Conservation (phyloP, 2,888 invertebrate species). For the Argyra leucocephala region DNA sequence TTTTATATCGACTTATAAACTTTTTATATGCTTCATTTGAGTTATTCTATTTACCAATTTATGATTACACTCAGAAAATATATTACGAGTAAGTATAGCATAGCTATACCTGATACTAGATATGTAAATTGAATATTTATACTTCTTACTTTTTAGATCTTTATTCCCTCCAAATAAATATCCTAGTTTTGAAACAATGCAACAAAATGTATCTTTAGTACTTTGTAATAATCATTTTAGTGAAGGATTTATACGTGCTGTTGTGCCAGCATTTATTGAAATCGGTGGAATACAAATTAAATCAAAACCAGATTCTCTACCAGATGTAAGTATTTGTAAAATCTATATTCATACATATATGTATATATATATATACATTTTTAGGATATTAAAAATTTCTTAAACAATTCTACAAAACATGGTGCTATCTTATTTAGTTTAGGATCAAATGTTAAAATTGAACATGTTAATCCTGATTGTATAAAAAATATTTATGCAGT, state of each 20-base stretch:
- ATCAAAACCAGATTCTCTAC: constrained; percentile 29
- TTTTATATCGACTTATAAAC: background rate
- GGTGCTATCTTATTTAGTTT: constrained; percentile 44
- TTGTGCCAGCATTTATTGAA: constrained; percentile 33
- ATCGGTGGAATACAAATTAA: constrained; percentile 37
- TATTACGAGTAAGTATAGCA: constrained; percentile 14
- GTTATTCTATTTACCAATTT: background rate
- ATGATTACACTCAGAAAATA: background rate
- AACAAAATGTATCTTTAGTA: constrained; percentile 30
- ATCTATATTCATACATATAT: background rate
- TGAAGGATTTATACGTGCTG: constrained; percentile 33
- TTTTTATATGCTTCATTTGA: background rate
- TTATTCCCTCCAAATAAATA: constrained; percentile 30
- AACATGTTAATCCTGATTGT: constrained; percentile 45
- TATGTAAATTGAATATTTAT: background rate
- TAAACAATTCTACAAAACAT: constrained; percentile 38
- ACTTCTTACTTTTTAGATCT: constrained; percentile 21
- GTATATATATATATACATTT: constrained; percentile 7
- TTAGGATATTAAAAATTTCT: constrained; percentile 36
- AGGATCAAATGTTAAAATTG: constrained; percentile 41
- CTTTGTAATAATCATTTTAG: constrained; percentile 36
- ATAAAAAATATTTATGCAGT: constrained; percentile 48
- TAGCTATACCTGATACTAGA: background rate
- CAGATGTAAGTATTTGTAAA: constrained; percentile 15
- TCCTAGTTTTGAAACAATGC: constrained; percentile 28